phyloP scores from a whole-genome alignment of 2,888 invertebrate genomes.

The Hydropsyche betteni region DNA sequence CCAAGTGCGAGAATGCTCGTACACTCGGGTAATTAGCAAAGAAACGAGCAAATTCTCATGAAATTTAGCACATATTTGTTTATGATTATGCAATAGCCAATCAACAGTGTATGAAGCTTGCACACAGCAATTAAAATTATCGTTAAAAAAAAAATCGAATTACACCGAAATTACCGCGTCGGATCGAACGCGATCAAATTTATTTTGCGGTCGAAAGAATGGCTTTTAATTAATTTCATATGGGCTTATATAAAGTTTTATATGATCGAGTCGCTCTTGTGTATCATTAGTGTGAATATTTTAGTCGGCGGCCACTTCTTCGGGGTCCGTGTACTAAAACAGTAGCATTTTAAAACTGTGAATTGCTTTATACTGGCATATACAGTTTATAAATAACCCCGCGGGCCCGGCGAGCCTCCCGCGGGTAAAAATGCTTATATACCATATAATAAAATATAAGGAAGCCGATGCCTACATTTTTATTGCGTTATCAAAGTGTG shows the following conservation, averaged over 20 bases:
- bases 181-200: too few relatives aligned
- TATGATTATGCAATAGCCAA: slow-evolving; percentile 5
- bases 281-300: slow-evolving; percentile 33
- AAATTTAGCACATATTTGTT: slow-evolving; percentile 10
- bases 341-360: slow-evolving; percentile 49
- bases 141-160: too few relatives aligned
- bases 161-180: too few relatives aligned
- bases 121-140: too few relatives aligned
- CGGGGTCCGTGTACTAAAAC: slow-evolving; percentile 36
- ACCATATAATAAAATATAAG: slow-evolving; percentile 5
- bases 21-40: neutral
- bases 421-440: neutral
- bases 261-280: neutral
- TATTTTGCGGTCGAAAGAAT: too few relatives aligned
- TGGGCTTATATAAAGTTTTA: neutral
- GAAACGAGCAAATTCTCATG: neutral
- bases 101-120: too few relatives aligned
- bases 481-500: slow-evolving; percentile 17
- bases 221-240: too few relatives aligned
- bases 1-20: too few relatives aligned
- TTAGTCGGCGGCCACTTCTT: neutral
- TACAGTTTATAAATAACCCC: slow-evolving; percentile 26
- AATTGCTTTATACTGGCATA: slow-evolving; percentile 45
- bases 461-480: slow-evolving; percentile 23
- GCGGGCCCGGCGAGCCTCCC: neutral